Evolutionary conservation across 2,888 invertebrate species (phyloP).

Genomic region (Bursaphelenchus okinawaensis): DNA sequence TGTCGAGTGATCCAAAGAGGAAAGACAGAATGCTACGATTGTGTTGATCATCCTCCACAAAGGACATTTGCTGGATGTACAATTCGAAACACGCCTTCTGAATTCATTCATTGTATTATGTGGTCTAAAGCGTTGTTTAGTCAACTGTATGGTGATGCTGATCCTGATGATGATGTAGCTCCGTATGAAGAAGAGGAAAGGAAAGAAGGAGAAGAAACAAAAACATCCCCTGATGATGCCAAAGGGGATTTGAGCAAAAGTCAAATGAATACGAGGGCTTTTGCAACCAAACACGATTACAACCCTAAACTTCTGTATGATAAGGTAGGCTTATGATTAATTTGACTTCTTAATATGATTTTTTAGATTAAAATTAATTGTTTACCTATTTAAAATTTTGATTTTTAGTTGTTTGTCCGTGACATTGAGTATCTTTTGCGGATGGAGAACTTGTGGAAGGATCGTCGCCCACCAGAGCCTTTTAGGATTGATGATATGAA

Average conservation of each 20-base stretch:
- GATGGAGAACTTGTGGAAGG: conserved; percentile 93
- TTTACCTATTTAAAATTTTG: conserved; percentile 52
- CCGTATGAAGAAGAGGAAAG: conserved; percentile 67
- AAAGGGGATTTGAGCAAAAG: background rate
- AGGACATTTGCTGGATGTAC: conserved; percentile 96
- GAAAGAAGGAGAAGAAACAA: background rate
- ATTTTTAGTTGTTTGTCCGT: conserved; percentile 73
- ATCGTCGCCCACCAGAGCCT: conserved; percentile 74
- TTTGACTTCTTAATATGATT: background rate
- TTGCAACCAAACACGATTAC: conserved; percentile 80
- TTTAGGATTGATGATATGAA: conserved; percentile 64
- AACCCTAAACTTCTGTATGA: conserved; percentile 78
- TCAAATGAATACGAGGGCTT: conserved; percentile 58
- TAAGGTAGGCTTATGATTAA: conserved; percentile 64
- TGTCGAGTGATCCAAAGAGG: conserved; percentile 66
- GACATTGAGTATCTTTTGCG: conserved; percentile 88
- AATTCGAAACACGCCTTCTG: conserved; percentile 95
- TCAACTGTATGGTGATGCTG: conserved; percentile 92
- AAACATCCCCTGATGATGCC: conserved; percentile 8
- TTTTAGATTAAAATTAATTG: background rate
- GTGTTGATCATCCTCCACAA: conserved; percentile 72
- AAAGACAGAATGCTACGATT: conserved; percentile 91
- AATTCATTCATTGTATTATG: conserved; percentile 96
- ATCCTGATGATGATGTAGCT: conserved; percentile 93
- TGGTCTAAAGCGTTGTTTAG: conserved; percentile 98